phyloP scores from a whole-genome alignment of 1,140 invertebrate species.

The Mylabris phalerata region DNA sequence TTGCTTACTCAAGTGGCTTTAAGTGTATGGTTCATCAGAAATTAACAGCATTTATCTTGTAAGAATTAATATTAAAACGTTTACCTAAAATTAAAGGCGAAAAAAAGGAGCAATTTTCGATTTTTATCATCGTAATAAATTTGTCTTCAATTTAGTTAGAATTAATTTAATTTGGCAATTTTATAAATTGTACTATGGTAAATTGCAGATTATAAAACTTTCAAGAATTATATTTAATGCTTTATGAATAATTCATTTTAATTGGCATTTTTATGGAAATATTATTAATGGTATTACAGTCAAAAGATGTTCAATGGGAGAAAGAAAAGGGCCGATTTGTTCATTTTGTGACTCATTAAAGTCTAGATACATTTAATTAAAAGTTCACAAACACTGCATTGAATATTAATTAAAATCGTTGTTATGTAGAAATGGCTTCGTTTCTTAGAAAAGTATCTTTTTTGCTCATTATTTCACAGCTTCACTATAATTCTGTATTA shows the following conservation, averaged over 20 bases:
- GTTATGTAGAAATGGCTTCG: background rate
- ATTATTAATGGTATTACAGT: background rate
- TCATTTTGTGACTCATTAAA: constrained; percentile 16
- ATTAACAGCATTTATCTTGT: background rate
- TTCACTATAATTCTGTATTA: constrained; percentile 14
- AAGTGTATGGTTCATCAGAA: background rate
- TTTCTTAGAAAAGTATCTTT: constrained; percentile 3
- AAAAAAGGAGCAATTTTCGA: background rate
- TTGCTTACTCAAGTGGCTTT: background rate
- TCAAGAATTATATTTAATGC: background rate
- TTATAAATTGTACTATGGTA: background rate
- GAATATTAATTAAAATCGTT: constrained; percentile 25
- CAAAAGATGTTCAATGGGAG: background rate
- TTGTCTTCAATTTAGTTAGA: background rate
- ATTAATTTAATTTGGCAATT: constrained; percentile 5
- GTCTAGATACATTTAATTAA: constrained; percentile 24
- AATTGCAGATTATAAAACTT: background rate
- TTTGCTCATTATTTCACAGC: background rate
- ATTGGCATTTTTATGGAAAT: background rate
- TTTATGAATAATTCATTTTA: background rate
- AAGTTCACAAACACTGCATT: constrained; percentile 14
- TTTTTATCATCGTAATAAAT: background rate
- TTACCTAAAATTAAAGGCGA: background rate
- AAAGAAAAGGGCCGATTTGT: background rate
- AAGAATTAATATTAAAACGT: background rate